Percentiles rank a stretch among this genome's conserved stretches.
Evolutionary conservation across 2,888 invertebrate genomes (phyloP).

Genomic region (Cyclophora punctaria): DNA sequence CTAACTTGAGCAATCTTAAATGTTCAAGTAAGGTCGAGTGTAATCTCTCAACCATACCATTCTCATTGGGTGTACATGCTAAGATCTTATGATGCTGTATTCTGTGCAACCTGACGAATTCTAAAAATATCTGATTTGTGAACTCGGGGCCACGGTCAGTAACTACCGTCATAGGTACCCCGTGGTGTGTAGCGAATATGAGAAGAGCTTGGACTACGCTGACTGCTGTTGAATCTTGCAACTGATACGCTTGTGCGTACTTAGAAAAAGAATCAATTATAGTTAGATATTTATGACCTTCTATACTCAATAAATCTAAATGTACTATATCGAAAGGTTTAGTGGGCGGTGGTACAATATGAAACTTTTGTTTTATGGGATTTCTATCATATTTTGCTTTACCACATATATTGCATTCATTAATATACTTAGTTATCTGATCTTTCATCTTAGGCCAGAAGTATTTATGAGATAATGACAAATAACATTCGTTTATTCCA

Average conservation of each 20-base stretch:
- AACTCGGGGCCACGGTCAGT: constrained; percentile 13
- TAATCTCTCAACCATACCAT: constrained; percentile 11
- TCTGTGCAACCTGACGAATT: constrained; percentile 13
- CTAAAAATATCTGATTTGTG: neutral
- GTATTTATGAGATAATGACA: constrained; percentile 16
- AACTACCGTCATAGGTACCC: constrained; percentile 14
- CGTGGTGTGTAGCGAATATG: constrained; percentile 14
- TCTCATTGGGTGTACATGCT: constrained; percentile 13
- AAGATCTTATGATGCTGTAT: constrained; percentile 10
- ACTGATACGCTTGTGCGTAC: constrained; percentile 16
- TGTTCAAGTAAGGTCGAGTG: constrained; percentile 3
- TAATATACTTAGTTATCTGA: constrained; percentile 1
- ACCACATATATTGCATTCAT: constrained; percentile 13
- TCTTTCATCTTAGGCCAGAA: constrained; percentile 26
- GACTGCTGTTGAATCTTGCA: constrained; percentile 13
- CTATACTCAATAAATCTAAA: constrained; percentile 11
- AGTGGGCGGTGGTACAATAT: neutral
- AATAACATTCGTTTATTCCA: constrained; percentile 19
- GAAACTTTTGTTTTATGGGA: constrained; percentile 11
- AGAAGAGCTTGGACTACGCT: constrained; percentile 15
- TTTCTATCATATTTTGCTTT: constrained; percentile 20
- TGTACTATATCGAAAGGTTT: constrained; percentile 20
- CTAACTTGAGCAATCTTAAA: constrained; percentile 3
- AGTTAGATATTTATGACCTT: constrained; percentile 17
- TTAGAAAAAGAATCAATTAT: constrained; percentile 14